phyloP scores from a whole-genome alignment of 1,140 invertebrate species.

The Carposina sasakii region DNA sequence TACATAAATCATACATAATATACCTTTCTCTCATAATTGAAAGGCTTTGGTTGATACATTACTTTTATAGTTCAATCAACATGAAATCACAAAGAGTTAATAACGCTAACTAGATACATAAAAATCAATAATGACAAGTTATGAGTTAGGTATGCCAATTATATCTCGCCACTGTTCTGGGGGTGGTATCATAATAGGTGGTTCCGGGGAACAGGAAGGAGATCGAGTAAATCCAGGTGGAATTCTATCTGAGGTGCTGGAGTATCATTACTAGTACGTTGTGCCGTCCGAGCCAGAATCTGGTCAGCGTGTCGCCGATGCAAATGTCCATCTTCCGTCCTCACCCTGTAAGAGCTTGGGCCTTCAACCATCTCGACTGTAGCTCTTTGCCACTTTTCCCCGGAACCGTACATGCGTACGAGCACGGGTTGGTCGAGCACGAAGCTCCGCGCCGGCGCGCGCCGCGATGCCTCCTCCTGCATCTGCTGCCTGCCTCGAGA shows the following conservation, averaged over 20 bases:
- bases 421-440: not conserved
- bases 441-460: not conserved
- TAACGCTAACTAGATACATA: no score
- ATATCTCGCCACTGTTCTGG: no score
- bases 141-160: no score
- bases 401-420: not conserved
- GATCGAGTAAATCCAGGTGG: no score
- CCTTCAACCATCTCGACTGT: slow-evolving; percentile 46
- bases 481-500: not conserved
- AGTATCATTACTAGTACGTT: not conserved
- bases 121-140: no score
- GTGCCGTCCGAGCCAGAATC: slow-evolving; percentile 1
- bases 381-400: slow-evolving; percentile 78
- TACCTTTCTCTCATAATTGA: no score
- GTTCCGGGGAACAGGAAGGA: no score
- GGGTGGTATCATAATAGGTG: no score
- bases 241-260: not conserved
- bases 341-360: slow-evolving; percentile 9
- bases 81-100: no score
- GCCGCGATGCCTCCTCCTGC: not conserved
- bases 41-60: no score
- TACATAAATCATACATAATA: no score
- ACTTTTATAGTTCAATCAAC: no score
- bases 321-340: slow-evolving; percentile 16
- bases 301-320: slow-evolving; percentile 14